Base-by-base conservation (phyloP, 2,797 vertebrate genomes). In the Buceros bicornis region DNA sequence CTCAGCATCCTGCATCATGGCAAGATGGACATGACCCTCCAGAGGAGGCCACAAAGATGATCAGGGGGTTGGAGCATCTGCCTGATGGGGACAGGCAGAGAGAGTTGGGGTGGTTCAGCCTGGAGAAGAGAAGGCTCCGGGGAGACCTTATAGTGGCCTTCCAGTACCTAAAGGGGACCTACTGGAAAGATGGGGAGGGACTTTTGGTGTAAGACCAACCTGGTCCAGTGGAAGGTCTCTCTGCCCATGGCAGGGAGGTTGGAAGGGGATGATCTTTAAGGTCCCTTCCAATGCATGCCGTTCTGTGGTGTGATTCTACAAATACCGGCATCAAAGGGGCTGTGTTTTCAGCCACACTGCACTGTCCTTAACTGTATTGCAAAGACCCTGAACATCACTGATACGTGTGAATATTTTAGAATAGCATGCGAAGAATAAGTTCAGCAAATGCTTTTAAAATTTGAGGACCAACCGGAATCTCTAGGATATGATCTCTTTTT, bases 361-460 rank as follows among this genome's bases (percentile, higher is more conserved):
- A 29, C 47, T 37, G 13, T 31, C 33, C 19, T 65, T 56, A 45
- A 25, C 28, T 48, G 5, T 37, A 43, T 26, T 71, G 31, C 37
- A 61, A 93, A 89, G 13, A 15, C 24, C 28, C 33, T 57, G 77
- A 81, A 65, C n/a, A 65, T 57, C 50, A 67, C 16, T 87, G 76
- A 88, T 88, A 37, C 31, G 70, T 64, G 42, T 64, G 61, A 77
- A 69, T 82, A 72, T 94, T 92, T 93, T 64, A 73, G 20, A 86
- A 81, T 47, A 62, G 19, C 53, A 79, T 64, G 37, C 26, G 76
- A 92, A 82, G 20, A 93, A n/a, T 42, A 92, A 82, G 45, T 50
- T 61, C 60, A 82, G 19, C 17, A 86, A 71, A 28, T 74, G 45
- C 1, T 74, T 88, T 81, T 71, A 78, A 83, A 87, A 78, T 66